Evolutionary conservation across 2,888 invertebrate genomes (phyloP), one percentile per base, ranked within the genome.

Genomic region (Nebria brevicollis): DNA sequence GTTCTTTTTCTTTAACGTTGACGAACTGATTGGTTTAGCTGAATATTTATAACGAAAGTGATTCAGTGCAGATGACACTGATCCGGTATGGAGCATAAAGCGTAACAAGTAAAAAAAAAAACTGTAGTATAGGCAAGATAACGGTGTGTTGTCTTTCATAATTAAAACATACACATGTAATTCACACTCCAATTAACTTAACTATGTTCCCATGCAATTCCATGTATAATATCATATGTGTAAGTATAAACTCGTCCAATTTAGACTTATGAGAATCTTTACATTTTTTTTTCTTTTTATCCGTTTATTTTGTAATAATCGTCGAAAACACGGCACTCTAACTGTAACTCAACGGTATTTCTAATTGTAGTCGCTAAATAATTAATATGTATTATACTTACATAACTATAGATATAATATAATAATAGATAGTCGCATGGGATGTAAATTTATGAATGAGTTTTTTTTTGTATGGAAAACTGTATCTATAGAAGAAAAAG

Each of bases 251-350:
- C 34, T 70, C 26, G 25, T 70, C 70, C 25, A 26, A 70, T 20
- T 70, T 26, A 26, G 25, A 34, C 25, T 25, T 15, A 66, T 26
- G 70, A 70, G 70, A 70, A 70, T 70, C 26, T 26, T 11, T 70
- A 70, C 70, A 7, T 11, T 70, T 25, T 70, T 20, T 34, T 73
- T 79, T 75, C 66, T 79, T 54, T 79, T 80, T 68, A 54, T 72
- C 75, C 43, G 68, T 68, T 75, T 80, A 75, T 80, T 80, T 80
- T 80, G 80, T 75, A 80, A 80, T 72, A 80, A 80, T 80, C 70
- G 75, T 20, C 64, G 66, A 80, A 34, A 80, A 80, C 75, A 80
- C 74, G 74, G 79, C 54, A 75, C 75, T 13, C 34, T 80, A 80
- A 80, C 80, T 75, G 80, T 42, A 80, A 54, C n/a, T 26, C 70